These are phyloP conservation scores for Tipula helvola DNA, from an alignment of 2,888 invertebrate genomes.

Conservation along the genomic window DNA sequence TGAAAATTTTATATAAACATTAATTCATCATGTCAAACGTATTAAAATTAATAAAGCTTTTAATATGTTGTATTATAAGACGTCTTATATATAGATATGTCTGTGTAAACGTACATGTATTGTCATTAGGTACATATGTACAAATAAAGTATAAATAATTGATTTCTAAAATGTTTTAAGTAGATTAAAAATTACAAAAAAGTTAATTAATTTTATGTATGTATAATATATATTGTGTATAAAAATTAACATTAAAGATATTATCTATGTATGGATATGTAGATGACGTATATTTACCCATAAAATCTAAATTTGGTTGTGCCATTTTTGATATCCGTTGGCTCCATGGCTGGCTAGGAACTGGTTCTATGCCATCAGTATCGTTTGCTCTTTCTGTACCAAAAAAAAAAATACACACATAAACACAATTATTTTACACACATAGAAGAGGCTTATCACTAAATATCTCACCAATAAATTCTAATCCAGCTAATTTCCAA, in stretches of 20 bases:
- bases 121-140: not conserved
- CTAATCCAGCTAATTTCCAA: slow-evolving; percentile 93
- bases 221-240: not conserved
- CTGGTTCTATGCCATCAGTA: slow-evolving; percentile 55
- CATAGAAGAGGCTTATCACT: not conserved
- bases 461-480: slow-evolving; percentile 51
- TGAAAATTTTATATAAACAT: not conserved
- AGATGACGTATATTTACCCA: slow-evolving; percentile 44
- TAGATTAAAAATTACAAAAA: not conserved
- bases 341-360: slow-evolving; percentile 79
- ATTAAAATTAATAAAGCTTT: not conserved
- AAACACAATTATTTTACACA: not conserved
- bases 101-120: too few species aligned
- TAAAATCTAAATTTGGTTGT: slow-evolving; percentile 89
- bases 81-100: not conserved
- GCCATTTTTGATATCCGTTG: slow-evolving; percentile 80
- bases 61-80: not conserved
- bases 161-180: not conserved
- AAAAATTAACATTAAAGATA: not conserved
- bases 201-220: not conserved
- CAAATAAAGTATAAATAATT: not conserved
- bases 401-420: not conserved
- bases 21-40: not conserved
- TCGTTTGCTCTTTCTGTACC: slow-evolving; percentile 56
- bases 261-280: not conserved